Conservation (phyloP, 2,888 invertebrate genomes). For the Tridacna gigas region DNA sequence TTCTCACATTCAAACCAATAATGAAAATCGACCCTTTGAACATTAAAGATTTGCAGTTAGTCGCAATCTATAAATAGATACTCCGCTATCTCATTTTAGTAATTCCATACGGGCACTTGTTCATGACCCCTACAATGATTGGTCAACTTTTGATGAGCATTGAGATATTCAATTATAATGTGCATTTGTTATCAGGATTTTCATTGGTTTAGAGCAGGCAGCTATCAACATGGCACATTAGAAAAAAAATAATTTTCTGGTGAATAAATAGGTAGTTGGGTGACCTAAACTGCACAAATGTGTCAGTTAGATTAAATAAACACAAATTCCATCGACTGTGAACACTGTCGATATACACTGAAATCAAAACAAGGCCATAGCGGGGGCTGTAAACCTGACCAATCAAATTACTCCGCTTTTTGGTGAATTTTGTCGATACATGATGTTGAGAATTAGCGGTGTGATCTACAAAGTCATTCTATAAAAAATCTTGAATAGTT, state of each 20-base stretch:
- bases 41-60: conserved; percentile 1
- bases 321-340: background rate
- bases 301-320: background rate
- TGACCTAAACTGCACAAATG: background rate
- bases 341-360: too few species aligned
- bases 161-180: conserved; percentile 60
- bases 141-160: conserved; percentile 58
- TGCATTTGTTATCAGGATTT: conserved; percentile 39
- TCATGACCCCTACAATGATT: conserved; percentile 61
- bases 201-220: conserved; percentile 44
- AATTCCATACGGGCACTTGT: conserved; percentile 69
- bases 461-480: conserved; percentile 83
- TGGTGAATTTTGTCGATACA: conserved; percentile 73
- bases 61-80: conserved; percentile 20
- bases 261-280: background rate
- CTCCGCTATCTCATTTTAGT: conserved; percentile 46
- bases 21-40: conserved; percentile 27
- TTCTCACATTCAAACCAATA: conserved; percentile 13
- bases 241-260: background rate
- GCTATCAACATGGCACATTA: background rate
- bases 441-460: conserved; percentile 83
- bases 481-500: conserved; percentile 75
- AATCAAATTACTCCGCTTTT: conserved; percentile 9
- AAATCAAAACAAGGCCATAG: background rate
- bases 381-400: conserved; percentile 11